A percentile compares a stretch with the other conserved stretches of the same genome.
Evolutionary conservation across 2,797 vertebrate genomes (phyloP).

Genomic region (Fistularia tabacaria): DNA sequence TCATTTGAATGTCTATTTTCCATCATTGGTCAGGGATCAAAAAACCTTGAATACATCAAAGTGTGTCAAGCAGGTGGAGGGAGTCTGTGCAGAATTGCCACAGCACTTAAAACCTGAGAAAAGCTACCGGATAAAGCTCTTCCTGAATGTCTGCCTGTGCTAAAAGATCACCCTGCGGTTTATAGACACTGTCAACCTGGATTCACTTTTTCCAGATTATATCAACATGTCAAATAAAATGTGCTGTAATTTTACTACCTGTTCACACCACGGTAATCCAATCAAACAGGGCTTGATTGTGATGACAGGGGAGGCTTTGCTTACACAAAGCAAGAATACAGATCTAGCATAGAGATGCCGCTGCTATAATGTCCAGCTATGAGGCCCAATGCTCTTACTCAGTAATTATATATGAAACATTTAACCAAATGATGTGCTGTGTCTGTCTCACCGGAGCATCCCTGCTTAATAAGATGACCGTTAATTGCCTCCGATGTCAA

Average conservation of each 20-base stretch:
- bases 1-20: neutral
- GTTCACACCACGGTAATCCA: conserved; percentile 46
- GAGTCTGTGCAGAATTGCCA: conserved; percentile 9
- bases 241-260: conserved; percentile 25
- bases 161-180: conserved; percentile 22
- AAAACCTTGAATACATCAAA: conserved; percentile 14
- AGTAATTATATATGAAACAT: conserved; percentile 8
- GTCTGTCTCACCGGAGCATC: conserved; percentile 6
- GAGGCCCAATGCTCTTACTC: neutral
- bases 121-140: conserved; percentile 38
- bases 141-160: conserved; percentile 16
- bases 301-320: conserved; percentile 19
- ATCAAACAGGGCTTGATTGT: conserved; percentile 47
- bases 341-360: conserved; percentile 19
- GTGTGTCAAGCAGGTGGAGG: conserved; percentile 1
- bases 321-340: conserved; percentile 40
- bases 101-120: conserved; percentile 13
- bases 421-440: conserved; percentile 14
- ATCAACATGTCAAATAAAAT: conserved; percentile 36
- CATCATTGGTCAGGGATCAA: conserved; percentile 1
- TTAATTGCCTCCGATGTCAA: conserved; percentile 22
- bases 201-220: conserved; percentile 26
- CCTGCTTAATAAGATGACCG: conserved; percentile 2
- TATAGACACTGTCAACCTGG: conserved; percentile 18
- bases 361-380: neutral